These are phyloP conservation scores for Euclidia mi DNA, from an alignment of 2,888 invertebrate genomes.

Conservation along the genomic window DNA sequence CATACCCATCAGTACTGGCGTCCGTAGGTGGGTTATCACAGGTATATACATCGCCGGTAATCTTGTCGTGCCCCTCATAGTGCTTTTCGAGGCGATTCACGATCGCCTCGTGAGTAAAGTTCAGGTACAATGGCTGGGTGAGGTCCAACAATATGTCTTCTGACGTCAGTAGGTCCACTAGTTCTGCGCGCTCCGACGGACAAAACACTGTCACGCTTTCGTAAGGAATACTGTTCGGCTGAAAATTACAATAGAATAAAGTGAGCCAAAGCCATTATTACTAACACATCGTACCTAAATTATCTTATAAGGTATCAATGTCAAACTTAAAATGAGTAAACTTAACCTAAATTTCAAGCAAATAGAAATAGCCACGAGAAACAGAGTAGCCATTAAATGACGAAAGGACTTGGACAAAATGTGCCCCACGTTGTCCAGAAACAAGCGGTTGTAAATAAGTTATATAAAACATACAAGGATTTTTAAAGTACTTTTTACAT, in stretches of 20 bases:
- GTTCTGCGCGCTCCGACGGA: constrained; percentile 93
- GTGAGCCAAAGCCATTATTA: too few species aligned
- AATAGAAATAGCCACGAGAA: too few species aligned
- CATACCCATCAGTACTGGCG: constrained; percentile 90
- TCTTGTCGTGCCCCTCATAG: constrained; percentile 93
- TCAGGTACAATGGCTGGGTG: constrained; percentile 95
- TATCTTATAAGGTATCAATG: too few species aligned
- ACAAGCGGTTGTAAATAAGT: too few species aligned
- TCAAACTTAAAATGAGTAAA: too few species aligned
- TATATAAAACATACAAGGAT: too few species aligned
- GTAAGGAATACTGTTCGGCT: constrained; percentile 95
- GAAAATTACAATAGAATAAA: constrained; percentile 62
- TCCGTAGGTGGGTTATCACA: constrained; percentile 91
- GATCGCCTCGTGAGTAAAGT: constrained; percentile 95
- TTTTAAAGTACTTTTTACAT: too few species aligned
- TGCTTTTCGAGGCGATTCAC: constrained; percentile 92
- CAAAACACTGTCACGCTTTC: constrained; percentile 97
- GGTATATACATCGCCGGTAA: constrained; percentile 95
- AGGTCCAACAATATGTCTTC: constrained; percentile 95
- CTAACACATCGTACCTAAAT: too few species aligned
- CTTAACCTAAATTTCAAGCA: too few species aligned
- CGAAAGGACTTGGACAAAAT: too few species aligned
- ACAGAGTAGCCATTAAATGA: too few species aligned
- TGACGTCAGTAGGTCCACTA: constrained; percentile 92
- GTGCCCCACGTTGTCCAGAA: too few species aligned